phyloP scores from a whole-genome alignment of 2,113 vertebrate species.

The Pelmatolapia mariae region DNA sequence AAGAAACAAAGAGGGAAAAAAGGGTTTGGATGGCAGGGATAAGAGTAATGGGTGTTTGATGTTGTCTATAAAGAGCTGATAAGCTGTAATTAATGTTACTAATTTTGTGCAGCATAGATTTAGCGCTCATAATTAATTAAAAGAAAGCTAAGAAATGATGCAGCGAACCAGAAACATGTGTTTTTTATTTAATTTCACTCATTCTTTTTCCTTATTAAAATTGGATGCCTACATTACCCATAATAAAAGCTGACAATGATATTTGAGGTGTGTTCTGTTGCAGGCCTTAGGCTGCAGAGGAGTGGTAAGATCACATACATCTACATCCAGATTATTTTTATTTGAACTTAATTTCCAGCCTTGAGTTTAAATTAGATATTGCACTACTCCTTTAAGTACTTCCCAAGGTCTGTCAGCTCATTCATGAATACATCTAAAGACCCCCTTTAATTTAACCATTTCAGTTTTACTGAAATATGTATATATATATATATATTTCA shows the following conservation, averaged over 20 bases:
- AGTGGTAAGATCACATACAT: background rate
- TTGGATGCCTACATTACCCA: background rate
- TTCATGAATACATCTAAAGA: background rate
- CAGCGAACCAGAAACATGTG: background rate
- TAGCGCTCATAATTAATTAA: background rate
- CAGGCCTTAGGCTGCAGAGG: background rate
- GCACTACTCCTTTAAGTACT: background rate
- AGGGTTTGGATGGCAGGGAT: background rate
- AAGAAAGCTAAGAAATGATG: background rate
- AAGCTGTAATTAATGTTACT: background rate
- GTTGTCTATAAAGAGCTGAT: background rate
- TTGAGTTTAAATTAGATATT: background rate
- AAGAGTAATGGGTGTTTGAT: background rate
- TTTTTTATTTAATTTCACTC: background rate
- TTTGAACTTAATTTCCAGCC: background rate
- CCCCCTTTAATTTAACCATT: background rate
- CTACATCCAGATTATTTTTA: background rate
- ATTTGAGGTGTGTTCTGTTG: background rate
- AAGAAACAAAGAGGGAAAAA: background rate
- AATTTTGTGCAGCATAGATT: background rate
- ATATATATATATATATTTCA: background rate
- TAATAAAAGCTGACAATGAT: background rate
- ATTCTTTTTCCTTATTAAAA: background rate
- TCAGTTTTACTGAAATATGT: background rate
- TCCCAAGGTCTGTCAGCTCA: background rate